Percentiles rank a stretch among this genome's conserved stretches.
Evolutionary conservation across 2,797 vertebrate species (phyloP).

Genomic region (Clarias fuscus): DNA sequence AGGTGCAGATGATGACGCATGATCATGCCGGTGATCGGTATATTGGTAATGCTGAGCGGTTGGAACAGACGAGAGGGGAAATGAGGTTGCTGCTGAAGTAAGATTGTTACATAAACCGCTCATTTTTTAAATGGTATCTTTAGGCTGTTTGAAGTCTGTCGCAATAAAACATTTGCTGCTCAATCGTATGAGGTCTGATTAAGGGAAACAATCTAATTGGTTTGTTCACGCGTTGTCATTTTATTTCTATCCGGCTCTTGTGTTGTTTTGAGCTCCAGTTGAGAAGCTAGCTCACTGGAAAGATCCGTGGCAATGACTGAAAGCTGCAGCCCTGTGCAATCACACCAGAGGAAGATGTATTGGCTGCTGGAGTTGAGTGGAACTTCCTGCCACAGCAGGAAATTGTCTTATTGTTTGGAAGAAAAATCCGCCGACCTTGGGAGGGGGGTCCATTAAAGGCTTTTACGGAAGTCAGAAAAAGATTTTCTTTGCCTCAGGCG

Average conservation of each 20-base stretch:
- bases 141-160: too few relatives aligned
- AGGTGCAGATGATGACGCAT: too few relatives aligned
- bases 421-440: conserved; percentile 20
- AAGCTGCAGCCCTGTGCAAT: neutral
- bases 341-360: conserved; percentile 20
- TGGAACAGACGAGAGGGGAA: too few relatives aligned
- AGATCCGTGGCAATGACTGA: neutral
- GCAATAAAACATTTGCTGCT: too few relatives aligned
- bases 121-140: too few relatives aligned
- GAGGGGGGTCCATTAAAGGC: neutral
- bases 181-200: too few relatives aligned
- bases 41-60: too few relatives aligned
- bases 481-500: conserved; percentile 14
- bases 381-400: conserved; percentile 1
- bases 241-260: neutral
- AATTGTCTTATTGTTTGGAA: conserved; percentile 25
- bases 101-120: too few relatives aligned
- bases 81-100: too few relatives aligned
- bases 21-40: too few relatives aligned
- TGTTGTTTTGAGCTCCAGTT: conserved; percentile 8
- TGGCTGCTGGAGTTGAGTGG: neutral
- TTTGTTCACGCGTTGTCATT: too few relatives aligned
- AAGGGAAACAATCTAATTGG: too few relatives aligned
- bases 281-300: conserved; percentile 3
- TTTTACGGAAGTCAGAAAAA: neutral